Conservation (phyloP, 2,888 invertebrate genomes). For the Blera fallax region DNA sequence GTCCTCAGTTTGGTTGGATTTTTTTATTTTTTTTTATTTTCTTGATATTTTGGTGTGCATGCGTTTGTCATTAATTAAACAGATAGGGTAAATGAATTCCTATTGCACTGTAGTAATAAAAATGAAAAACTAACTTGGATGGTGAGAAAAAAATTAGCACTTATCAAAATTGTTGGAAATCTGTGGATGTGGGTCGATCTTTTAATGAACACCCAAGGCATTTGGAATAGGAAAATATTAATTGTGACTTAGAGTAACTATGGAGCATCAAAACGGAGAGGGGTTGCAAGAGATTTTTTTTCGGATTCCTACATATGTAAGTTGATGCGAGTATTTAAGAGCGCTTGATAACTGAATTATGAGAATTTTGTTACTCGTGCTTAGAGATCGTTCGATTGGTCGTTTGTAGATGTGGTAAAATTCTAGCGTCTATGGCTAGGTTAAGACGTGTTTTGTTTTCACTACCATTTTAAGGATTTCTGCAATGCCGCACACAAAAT, state of each 20-base stretch:
- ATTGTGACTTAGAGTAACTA: not conserved
- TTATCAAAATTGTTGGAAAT: conserved; percentile 31
- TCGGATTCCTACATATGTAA: too few relatives aligned
- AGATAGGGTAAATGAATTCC: conserved; percentile 61
- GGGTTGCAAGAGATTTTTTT: too few relatives aligned
- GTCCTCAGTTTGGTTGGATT: conserved; percentile 66
- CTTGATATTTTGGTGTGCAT: conserved; percentile 61
- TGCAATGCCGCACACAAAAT: too few relatives aligned
- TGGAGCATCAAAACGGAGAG: too few relatives aligned
- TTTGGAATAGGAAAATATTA: not conserved
- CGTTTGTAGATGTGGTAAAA: too few relatives aligned
- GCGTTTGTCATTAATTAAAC: conserved; percentile 62
- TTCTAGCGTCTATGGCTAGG: too few relatives aligned
- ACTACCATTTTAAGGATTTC: too few relatives aligned
- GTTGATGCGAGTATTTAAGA: too few relatives aligned
- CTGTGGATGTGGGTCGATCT: not conserved
- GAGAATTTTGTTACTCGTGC: too few relatives aligned
- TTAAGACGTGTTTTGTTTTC: too few relatives aligned
- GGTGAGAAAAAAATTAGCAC: conserved; percentile 68
- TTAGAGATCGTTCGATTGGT: too few relatives aligned
- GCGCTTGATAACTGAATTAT: too few relatives aligned
- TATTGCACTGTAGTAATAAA: conserved; percentile 40
- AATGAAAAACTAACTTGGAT: conserved; percentile 30
- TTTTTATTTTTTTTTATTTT: conserved; percentile 23
- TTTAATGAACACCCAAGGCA: not conserved